Evolutionary conservation across 2,113 vertebrate species (phyloP), one percentile per base, ranked within the genome.

Genomic region (Melierax canorus): DNA sequence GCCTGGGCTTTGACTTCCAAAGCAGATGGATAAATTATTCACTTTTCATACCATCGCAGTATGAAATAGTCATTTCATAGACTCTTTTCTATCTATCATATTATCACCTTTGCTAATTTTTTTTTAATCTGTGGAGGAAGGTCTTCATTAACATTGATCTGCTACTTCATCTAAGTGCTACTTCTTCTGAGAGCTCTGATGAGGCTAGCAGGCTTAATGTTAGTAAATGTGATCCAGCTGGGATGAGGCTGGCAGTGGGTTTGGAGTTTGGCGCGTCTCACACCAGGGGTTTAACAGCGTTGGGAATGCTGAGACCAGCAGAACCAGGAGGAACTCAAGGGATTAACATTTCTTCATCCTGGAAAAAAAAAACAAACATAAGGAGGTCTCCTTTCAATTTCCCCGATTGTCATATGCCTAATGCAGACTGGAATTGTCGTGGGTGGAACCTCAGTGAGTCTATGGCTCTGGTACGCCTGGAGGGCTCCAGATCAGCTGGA

Each of bases 11-110:
- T 93, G 69, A 73, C 58, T 96, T 90, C 58, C 79, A 92, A 88
- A 94, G 89, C 73, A 92, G 53, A 77, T 55, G 66, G 86, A 93
- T 95, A 84, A 95, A 96, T 97, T 94, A 95, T 53, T 97, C 64
- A 90, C 62, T 94, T 91, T 86, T 94, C 68, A 81, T 84, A 81
- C 69, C 76, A 18, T 43, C 3, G 1, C 53, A n/a, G 75, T 71
- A 82, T 86, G 51, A 92, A 95, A 92, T 36, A 94, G 63, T 69
- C 0, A 75, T 96, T 96, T 97, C 53, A 41, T 69, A 83, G 94
- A 79, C 67, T 92, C 68, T 83, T 51, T 88, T 79, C 88, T 69
- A 58, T 79, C 78, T 79, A 19, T 95, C 58, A 41, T 81, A 59
- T 92, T 90, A 90, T 85, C 73, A 94, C 86, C 69, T 95, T 91